These are phyloP conservation scores for Tigriopus japonicus DNA, from an alignment of 1,140 invertebrate species.

Conservation along the genomic window DNA sequence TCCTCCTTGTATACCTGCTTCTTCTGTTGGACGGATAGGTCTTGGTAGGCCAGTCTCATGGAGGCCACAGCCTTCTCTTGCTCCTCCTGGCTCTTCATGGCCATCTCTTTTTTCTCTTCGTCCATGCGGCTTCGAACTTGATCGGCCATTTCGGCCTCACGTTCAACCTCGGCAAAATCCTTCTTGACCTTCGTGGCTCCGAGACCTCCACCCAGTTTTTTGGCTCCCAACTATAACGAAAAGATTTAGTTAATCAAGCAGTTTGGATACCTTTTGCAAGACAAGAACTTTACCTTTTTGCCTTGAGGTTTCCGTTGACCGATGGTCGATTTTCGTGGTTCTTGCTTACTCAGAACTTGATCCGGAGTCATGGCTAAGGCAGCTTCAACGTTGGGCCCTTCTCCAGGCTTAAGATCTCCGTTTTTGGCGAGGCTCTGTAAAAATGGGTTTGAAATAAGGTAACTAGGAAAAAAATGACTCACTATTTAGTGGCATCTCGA, in stretches of 20 bases:
- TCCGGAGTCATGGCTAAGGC: slow-evolving; percentile 28
- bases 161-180: slow-evolving; percentile 91
- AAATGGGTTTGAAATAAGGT: not conserved
- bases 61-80: slow-evolving; percentile 34
- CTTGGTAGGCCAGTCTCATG: slow-evolving; percentile 71
- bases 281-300: slow-evolving; percentile 23
- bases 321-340: slow-evolving; percentile 46
- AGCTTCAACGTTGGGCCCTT: slow-evolving; percentile 32
- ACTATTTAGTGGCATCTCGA: no score
- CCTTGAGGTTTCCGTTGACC: slow-evolving; percentile 34
- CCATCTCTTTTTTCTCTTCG: slow-evolving; percentile 21
- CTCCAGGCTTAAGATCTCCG: slow-evolving; percentile 16
- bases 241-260: slow-evolving; percentile 25
- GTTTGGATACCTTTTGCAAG: slow-evolving; percentile 16
- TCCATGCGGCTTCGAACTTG: slow-evolving; percentile 36
- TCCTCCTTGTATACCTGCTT: slow-evolving; percentile 29
- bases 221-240: slow-evolving; percentile 41
- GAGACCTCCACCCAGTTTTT: slow-evolving; percentile 51
- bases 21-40: slow-evolving; percentile 52
- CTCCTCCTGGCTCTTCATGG: slow-evolving; percentile 3
- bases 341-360: slow-evolving; percentile 24
- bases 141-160: slow-evolving; percentile 59
- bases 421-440: not conserved
- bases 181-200: slow-evolving; percentile 80
- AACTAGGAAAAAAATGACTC: not conserved